A percentile compares a stretch with the other conserved stretches of the same genome.
Conservation (phyloP, 2,797 vertebrate species). For the Cossypha heuglini region DNA sequence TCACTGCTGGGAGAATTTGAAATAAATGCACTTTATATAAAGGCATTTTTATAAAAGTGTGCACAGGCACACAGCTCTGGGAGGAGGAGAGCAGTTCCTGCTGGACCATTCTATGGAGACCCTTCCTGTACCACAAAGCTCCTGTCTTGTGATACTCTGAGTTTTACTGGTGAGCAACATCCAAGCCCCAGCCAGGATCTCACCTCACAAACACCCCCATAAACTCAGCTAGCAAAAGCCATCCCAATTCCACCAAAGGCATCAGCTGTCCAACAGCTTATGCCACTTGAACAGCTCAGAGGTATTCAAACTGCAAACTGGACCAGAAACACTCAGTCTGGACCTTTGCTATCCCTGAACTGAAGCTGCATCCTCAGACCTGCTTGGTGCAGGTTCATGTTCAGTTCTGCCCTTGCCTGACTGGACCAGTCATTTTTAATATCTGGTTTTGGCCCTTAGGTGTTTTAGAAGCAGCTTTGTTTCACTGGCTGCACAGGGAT, state of each 20-base stretch:
- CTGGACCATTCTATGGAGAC: neutral
- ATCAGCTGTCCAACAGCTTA: neutral
- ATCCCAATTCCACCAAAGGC: neutral
- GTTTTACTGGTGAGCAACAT: neutral
- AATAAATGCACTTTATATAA: neutral
- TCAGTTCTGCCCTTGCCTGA: neutral
- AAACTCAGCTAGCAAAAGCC: neutral
- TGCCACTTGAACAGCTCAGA: neutral
- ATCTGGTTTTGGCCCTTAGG: neutral
- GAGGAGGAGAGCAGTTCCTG: neutral
- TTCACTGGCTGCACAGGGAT: constrained; percentile 41
- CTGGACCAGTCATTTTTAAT: neutral
- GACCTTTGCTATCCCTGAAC: neutral
- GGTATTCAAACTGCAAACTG: neutral
- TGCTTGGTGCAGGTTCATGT: neutral
- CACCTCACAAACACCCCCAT: neutral
- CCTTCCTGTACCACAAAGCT: neutral
- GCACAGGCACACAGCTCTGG: neutral
- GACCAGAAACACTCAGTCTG: neutral
- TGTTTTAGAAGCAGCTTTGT: constrained; percentile 1
- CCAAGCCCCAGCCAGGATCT: neutral
- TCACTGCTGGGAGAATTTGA: neutral
- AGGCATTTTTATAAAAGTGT: neutral
- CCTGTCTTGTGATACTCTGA: neutral
- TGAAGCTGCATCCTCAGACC: neutral